Evolutionary conservation across 2,888 invertebrate species (phyloP), one percentile per base, ranked within the genome.

Genomic region (Melieria crassipennis): DNA sequence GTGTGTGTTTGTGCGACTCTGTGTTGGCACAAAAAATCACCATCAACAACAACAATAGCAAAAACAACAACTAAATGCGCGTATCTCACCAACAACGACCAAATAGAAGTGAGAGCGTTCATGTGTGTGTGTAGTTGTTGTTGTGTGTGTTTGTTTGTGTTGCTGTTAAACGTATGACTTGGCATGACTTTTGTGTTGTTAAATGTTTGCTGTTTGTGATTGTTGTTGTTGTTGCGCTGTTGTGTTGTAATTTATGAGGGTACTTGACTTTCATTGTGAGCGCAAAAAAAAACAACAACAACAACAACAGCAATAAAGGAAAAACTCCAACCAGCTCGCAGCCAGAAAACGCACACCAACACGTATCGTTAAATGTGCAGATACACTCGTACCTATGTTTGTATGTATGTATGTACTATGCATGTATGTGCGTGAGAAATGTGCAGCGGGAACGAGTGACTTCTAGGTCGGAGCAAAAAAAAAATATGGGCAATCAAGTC

Each of bases 81-180:
- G 10, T 10, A 11, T 50, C 13, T 47, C 13, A 2, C 1, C 30
- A 30, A 30, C 30, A 30, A 30, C 30, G 30, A 30, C 3, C 30
- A 30, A 30, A 30, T 30, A 30, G 30, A 30, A 30, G 30, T 30
- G 30, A 30, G 30, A 30, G 30, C 45, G 30, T 60, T 9, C 30
- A 13, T 61, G 11, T 63, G 58, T 64, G 52, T 48, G 42, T 70
- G 48, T 70, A 7, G 52, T 13, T 50, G 47, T 58, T 13, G 47
- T 56, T 48, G 50, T 61, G 50, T 42, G 5, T 52, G 48, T 56
- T 10, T 42, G 60, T n/a, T 30, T 60, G 43, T 64, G 11, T 11
- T 42, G 50, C 13, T 45, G n/a, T 61, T 52, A 13, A n/a, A n/a
- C 10, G 52, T 52, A 52, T 52, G 52, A 52, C 52, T 52, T 52